Conservation (phyloP, 2,113 vertebrate genomes). For the Phalacrocorax carbo region DNA sequence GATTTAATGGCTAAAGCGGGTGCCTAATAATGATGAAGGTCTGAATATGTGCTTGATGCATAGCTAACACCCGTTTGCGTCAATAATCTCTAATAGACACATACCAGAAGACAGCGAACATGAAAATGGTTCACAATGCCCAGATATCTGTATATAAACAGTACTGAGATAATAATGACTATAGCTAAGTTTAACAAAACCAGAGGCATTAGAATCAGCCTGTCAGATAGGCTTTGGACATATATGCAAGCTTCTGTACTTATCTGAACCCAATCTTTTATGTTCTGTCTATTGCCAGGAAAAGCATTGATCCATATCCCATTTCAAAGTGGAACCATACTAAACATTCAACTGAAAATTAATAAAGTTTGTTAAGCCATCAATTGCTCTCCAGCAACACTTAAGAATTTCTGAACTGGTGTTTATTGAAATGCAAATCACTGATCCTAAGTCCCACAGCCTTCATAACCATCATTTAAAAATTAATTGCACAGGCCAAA, state of each 20-base stretch:
- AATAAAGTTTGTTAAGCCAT: constrained; percentile 36
- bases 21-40: background rate
- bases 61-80: background rate
- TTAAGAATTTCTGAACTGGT: background rate
- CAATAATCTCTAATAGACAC: background rate
- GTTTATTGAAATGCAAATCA: constrained; percentile 40
- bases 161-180: background rate
- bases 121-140: background rate
- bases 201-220: background rate
- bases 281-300: background rate
- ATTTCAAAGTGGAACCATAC: background rate
- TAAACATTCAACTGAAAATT: constrained; percentile 13
- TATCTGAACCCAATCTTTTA: background rate
- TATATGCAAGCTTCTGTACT: background rate
- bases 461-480: constrained; percentile 48
- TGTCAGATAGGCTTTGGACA: background rate
- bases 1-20: background rate
- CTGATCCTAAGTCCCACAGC: constrained; percentile 7
- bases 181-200: background rate
- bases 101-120: background rate
- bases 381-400: background rate
- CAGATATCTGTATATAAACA: background rate
- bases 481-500: constrained; percentile 49
- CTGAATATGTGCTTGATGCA: background rate
- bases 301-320: background rate